Base-by-base conservation (phyloP, 2,113 vertebrate species). In the Miniopterus natalensis region DNA sequence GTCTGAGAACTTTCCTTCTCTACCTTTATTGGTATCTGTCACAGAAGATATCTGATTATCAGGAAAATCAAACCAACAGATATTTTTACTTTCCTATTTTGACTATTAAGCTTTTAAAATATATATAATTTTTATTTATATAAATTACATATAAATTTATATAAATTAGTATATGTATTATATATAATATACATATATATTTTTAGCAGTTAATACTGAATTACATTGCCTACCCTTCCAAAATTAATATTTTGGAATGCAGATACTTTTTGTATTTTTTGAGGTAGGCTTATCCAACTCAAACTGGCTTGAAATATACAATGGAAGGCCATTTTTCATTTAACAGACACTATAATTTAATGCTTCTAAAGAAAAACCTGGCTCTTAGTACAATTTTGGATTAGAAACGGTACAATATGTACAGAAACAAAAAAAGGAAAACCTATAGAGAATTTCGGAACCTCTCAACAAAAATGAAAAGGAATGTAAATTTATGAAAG, bases 371-470 rank as follows among this genome's bases (percentile, higher is more conserved):
- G 17, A 25, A 84, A 94, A 94, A 40, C 1, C 4, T 78, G 47
- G 2, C 2, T 47, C 14, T 77, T 47, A 61, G 15, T 93, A 1
- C 14, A 93, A 40, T 59, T 85, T 74, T 85, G 1, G 12, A 83
- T 73, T 88, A 25, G 10, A 94, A 93, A 47, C 53, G 7, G n/a
- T 8, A 90, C 10, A 18, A 15, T 79, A 92, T 31, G 0, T n/a
- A 78, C 21, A 91, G 0, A 79, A 4, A 59, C 0, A 23, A 45
- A 8, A 36, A 47, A 71, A 71, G 20, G 13, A 31, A 91, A 68
- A 18, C 12, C n/a, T 90, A 31, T 10, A 95, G 8, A 88, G 18
- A 84, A 88, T 81, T 57, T 95, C 47, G 91, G 29, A 94, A 81
- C 21, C 3, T 88, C 71, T 85, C 47, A 61, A 47, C 6, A 91